Base-by-base conservation (phyloP, 2,888 invertebrate genomes). In the Cactoblastis cactorum region DNA sequence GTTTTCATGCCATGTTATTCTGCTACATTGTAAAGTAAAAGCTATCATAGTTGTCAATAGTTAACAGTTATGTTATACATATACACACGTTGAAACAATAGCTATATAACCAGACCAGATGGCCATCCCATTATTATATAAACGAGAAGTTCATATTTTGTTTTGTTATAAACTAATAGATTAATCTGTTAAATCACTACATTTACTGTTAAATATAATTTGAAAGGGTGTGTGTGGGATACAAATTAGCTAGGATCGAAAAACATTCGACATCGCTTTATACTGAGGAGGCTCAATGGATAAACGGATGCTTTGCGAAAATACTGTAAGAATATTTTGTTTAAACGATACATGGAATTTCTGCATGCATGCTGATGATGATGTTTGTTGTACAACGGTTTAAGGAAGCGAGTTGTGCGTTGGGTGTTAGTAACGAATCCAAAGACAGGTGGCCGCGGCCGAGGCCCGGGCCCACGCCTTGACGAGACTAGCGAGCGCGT, bases 151-250 rank as follows among this genome's bases (percentile, higher is more conserved):
- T 73, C 74, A 68, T 75, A 80, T 84, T 79, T 77, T 83, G 80
- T 84, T 84, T 80, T 83, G 82, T 85, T 85, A 79, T 82, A 67
- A 77, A 71, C 61, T 83, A 80, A 78, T 84, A 83, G 81, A 80
- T 80, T 84, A 86, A 82, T 84, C 76, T 85, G 83, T 85, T 86
- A 74, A 70, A 58, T 72, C 72, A 77, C 71, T 75, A 71, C 75
- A 78, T 69, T 75, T 70, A 67, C 69, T 77, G 73, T 78, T 77
- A 65, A 62, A 68, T 69, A 67, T 70, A 59, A 67, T 72, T 73
- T 67, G 61, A 56, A 74, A 75, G 77, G 79, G 79, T 83, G 83
- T 80, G 74, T 67, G 83, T 82, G 83, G 81, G 79, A 77, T 67
- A 67, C 61, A 63, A 71, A 70, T 61, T 59, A 62, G 70, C 65